These are phyloP conservation scores for Drosophila prostipennis DNA, from an alignment of 2,888 invertebrate species.

Conservation along the genomic window DNA sequence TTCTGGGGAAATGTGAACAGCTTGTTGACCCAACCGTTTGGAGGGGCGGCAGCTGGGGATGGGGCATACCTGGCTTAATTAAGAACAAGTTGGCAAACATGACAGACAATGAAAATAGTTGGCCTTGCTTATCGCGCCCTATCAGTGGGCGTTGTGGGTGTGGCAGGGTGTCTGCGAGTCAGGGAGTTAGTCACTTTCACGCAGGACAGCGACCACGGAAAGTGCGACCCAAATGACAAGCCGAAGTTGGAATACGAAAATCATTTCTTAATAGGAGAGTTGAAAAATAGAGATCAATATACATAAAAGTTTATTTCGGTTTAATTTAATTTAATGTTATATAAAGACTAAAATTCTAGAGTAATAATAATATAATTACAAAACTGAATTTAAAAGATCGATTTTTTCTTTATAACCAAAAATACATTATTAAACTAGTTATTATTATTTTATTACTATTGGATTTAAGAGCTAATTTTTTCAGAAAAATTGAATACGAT, in stretches of 20 bases:
- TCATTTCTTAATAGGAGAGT: neutral
- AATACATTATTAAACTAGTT: too few relatives aligned
- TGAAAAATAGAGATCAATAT: too few relatives aligned
- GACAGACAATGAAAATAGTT: conserved; percentile 70
- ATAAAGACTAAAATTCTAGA: too few relatives aligned
- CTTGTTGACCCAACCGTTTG: conserved; percentile 60
- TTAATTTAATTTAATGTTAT: too few relatives aligned
- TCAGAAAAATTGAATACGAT: too few relatives aligned
- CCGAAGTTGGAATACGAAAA: conserved; percentile 39
- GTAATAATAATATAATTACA: too few relatives aligned
- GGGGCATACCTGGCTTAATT: conserved; percentile 63
- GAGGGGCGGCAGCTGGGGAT: conserved; percentile 2
- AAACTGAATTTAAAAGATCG: too few relatives aligned
- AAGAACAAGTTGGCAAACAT: conserved; percentile 74
- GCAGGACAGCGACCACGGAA: conserved; percentile 56
- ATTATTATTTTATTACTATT: too few relatives aligned
- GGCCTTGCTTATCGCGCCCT: conserved; percentile 74
- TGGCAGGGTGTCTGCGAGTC: neutral
- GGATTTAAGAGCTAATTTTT: too few relatives aligned
- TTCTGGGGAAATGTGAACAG: conserved; percentile 46
- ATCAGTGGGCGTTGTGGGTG: conserved; percentile 52
- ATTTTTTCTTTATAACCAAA: too few relatives aligned
- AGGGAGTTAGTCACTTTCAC: conserved; percentile 52
- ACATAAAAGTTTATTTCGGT: too few relatives aligned
- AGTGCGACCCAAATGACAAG: conserved; percentile 51